Conservation (phyloP, 2,113 vertebrate genomes). For the Globicephala melas region DNA sequence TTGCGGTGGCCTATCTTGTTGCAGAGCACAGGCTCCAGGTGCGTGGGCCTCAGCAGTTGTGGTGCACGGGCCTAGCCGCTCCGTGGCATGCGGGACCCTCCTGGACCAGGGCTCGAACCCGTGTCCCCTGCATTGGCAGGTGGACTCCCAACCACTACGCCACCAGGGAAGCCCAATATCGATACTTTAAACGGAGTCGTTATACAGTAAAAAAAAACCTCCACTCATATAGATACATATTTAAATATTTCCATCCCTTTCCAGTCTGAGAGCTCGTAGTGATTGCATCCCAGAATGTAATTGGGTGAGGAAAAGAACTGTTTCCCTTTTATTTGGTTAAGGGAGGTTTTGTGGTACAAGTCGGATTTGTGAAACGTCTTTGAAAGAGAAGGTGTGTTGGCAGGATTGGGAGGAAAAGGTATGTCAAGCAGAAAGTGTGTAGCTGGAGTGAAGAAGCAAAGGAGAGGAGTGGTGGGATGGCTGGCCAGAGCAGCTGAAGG, state of each 20-base stretch:
- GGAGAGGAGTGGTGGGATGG: background rate
- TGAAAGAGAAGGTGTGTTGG: conserved; percentile 52
- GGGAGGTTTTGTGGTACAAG: background rate
- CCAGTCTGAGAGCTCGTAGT: background rate
- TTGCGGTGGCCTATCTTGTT: too few relatives aligned
- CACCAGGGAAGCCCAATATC: too few relatives aligned
- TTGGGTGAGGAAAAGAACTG: background rate
- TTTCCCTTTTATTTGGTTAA: conserved; percentile 39
- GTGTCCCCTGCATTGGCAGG: too few relatives aligned
- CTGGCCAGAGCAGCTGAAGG: background rate
- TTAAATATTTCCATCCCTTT: background rate
- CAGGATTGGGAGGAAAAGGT: conserved; percentile 39
- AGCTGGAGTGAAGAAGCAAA: background rate
- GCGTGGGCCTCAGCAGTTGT: too few relatives aligned
- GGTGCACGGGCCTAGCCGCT: too few relatives aligned
- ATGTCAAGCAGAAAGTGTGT: background rate
- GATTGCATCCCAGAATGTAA: background rate
- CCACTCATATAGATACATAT: background rate
- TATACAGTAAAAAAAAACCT: background rate
- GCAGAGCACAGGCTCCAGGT: too few relatives aligned
- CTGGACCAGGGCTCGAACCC: fast-evolving
- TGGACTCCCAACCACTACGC: too few relatives aligned
- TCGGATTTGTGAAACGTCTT: conserved; percentile 46
- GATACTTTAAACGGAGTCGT: background rate
- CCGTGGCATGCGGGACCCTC: too few relatives aligned